A percentile compares a stretch with the other conserved stretches of the same genome.
Conservation (phyloP, 2,113 vertebrate genomes). For the Microtus ochrogaster region DNA sequence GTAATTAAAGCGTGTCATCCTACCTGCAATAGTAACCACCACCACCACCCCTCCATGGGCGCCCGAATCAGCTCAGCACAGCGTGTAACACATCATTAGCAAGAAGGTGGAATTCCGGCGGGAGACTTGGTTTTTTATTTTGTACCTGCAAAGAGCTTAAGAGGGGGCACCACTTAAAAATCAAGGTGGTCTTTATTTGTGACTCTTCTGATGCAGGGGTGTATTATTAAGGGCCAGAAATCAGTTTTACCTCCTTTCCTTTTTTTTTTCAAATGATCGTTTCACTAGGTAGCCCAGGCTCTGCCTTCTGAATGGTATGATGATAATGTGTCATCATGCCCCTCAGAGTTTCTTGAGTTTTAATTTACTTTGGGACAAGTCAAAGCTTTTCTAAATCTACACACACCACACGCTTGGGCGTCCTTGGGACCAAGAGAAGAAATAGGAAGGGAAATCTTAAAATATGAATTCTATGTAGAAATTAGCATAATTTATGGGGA, state of each 20-base stretch:
- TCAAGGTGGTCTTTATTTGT: neutral
- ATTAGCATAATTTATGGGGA: constrained; percentile 26
- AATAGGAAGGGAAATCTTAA: neutral
- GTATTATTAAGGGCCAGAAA: constrained; percentile 27
- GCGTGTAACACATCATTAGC: neutral
- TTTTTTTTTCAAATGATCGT: neutral
- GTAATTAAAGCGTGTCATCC: neutral
- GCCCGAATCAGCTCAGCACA: neutral
- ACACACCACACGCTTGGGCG: neutral
- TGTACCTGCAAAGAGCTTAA: neutral
- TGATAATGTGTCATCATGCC: neutral
- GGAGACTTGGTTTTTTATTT: neutral
- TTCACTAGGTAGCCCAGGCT: neutral
- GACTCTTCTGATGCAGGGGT: neutral
- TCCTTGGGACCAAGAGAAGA: neutral
- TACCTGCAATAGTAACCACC: neutral
- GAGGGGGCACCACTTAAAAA: neutral
- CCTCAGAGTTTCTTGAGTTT: neutral
- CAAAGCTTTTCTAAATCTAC: neutral
- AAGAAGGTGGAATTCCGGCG: neutral
- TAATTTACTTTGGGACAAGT: neutral
- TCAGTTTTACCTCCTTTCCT: neutral
- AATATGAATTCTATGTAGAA: constrained; percentile 32
- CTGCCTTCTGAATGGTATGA: neutral
- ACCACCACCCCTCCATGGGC: neutral